Evolutionary conservation across 2,113 vertebrate genomes (phyloP).

Genomic region (Pitta sordida): DNA sequence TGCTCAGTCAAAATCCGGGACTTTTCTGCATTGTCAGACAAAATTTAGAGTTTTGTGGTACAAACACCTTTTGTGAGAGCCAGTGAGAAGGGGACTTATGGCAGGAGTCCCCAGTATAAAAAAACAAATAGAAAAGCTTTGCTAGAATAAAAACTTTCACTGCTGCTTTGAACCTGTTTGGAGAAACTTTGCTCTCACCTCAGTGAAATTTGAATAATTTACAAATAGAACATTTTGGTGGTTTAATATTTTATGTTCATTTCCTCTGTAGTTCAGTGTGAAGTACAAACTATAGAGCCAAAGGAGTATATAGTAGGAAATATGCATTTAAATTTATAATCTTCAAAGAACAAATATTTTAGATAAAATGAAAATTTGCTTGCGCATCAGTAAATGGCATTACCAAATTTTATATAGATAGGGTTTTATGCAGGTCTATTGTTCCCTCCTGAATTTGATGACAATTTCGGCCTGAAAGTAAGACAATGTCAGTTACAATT

Average conservation of each 20-base stretch:
- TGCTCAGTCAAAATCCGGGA: neutral
- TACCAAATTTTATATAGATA: neutral
- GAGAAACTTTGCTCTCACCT: neutral
- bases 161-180: neutral
- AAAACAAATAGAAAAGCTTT: neutral
- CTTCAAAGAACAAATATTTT: neutral
- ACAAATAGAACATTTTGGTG: neutral
- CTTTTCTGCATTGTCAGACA: neutral
- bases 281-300: neutral
- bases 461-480: neutral
- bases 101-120: neutral
- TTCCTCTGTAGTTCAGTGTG: neutral
- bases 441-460: neutral
- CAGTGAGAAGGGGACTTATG: rapidly evolving
- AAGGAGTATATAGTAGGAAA: neutral
- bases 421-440: neutral
- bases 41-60: neutral
- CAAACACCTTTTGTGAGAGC: neutral
- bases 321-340: neutral
- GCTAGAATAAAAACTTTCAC: neutral
- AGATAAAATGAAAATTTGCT: neutral
- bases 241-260: neutral
- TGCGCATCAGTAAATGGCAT: neutral
- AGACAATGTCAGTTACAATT: neutral
- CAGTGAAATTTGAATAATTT: neutral